Evolutionary conservation across 2,888 invertebrate genomes (phyloP), one percentile per base, ranked within the genome.

Genomic region (Heliconius ismenius): DNA sequence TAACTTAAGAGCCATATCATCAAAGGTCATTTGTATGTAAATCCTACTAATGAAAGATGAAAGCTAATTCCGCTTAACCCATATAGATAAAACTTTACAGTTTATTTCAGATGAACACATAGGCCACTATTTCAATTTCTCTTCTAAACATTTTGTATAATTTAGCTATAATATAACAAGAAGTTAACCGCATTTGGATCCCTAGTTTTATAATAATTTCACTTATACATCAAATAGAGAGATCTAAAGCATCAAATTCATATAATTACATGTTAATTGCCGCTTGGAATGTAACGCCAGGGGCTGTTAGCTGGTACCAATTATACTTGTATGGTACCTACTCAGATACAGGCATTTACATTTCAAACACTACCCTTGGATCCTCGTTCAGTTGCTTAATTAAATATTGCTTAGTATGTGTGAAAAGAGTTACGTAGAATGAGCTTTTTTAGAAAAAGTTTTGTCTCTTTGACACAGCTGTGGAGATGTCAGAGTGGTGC

Each of bases 271-370:
- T 68, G 73, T 36, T 76, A 58, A 70, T 54, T 36, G 49, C 69
- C 54, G 32, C 24, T 54, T 75, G 60, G 26, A 70, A 69, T 49
- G 21, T 21, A 70, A 54, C 63, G 70, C 63, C 49, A 13, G 26
- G 74, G 76, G 79, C 78, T 79, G 65, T 76, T 79, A 78, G 78
- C 69, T 18, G 73, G 18, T 2, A 49, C 7, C 18, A 49, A 49
- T 49, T 49, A 18, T 39, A 79, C 58, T 58, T 6, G 58, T 58
- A 26, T 73, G 62, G 28, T 63, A 36, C 26, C 26, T 26, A 26
- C 74, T 68, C 74, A 49, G 69, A 81, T 78, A 81, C n/a, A 21
- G 24, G 39, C 82, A 87, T 86, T 87, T 85, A 85, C 86, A 87
- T 86, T 81, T 83, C 86, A 86, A 85, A 87, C 85, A 84, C 76